Evolutionary conservation across 2,797 vertebrate species (phyloP).

Genomic region (Acridotheres tristis): DNA sequence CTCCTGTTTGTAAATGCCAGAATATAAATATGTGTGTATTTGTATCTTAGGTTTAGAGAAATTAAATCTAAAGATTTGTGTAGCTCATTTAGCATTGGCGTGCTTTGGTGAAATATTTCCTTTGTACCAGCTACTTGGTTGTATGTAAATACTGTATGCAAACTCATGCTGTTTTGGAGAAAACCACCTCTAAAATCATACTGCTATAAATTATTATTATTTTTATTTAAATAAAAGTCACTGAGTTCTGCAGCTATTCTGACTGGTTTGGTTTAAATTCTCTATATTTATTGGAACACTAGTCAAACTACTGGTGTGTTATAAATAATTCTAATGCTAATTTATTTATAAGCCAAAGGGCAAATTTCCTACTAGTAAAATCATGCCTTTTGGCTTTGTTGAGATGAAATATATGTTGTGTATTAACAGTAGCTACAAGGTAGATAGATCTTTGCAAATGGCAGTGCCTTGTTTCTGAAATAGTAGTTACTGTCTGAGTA

Average conservation of each 20-base stretch:
- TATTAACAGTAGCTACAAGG: not conserved
- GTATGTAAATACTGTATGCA: not conserved
- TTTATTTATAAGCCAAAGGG: conserved; percentile 28
- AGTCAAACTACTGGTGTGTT: conserved; percentile 21
- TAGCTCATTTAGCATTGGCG: not conserved
- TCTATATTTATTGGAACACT: not conserved
- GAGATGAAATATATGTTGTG: not conserved
- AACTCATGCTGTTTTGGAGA: not conserved
- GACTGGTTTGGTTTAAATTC: not conserved
- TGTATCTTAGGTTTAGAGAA: not conserved
- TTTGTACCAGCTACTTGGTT: not conserved
- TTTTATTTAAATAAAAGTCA: not conserved
- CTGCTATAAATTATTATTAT: not conserved
- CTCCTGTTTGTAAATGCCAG: not conserved
- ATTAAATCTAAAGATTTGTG: not conserved
- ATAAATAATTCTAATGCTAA: conserved; percentile 36
- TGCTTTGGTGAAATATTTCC: not conserved
- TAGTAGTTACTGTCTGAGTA: not conserved
- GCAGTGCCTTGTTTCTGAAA: not conserved
- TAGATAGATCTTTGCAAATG: not conserved
- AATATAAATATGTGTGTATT: not conserved
- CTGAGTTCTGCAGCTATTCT: not conserved
- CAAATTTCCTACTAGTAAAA: conserved; percentile 6
- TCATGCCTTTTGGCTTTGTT: conserved; percentile 1
- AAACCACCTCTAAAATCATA: not conserved